A percentile compares a stretch with the other conserved stretches of the same genome.
Conservation (phyloP, 2,113 vertebrate species). For the Pseudorhombus dupliciocellatus region DNA sequence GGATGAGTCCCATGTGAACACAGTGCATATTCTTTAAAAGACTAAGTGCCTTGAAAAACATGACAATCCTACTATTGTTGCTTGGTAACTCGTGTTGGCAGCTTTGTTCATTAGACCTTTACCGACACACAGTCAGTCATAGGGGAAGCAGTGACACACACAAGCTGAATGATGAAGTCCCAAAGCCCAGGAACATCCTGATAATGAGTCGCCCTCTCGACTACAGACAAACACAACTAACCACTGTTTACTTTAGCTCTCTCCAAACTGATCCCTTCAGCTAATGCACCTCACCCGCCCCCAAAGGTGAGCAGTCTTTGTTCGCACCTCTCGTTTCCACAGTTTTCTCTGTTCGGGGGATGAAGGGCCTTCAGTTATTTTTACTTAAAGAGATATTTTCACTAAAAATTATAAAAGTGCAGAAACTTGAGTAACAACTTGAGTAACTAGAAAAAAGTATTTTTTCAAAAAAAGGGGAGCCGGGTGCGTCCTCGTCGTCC, state of each 20-base stretch:
- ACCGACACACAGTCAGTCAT: not conserved
- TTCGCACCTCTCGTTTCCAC: too few species aligned
- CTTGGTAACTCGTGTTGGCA: conserved; percentile 13
- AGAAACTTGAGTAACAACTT: too few species aligned
- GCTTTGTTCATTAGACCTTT: not conserved
- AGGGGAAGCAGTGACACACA: not conserved
- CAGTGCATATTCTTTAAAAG: not conserved
- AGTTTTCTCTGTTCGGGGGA: too few species aligned
- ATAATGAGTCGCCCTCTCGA: not conserved
- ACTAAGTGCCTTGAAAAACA: not conserved
- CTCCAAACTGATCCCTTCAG: too few species aligned
- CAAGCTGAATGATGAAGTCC: not conserved
- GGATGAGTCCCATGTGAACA: not conserved
- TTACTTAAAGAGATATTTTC: too few species aligned
- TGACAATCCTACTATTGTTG: not conserved
- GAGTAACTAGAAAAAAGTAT: too few species aligned
- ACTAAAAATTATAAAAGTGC: too few species aligned
- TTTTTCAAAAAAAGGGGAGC: too few species aligned
- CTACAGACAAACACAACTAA: not conserved
- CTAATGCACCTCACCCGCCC: too few species aligned
- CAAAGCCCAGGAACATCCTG: not conserved
- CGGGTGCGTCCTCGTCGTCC: too few species aligned
- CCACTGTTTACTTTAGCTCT: not conserved
- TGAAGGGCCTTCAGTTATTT: too few species aligned
- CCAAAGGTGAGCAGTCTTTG: too few species aligned